Conservation (phyloP, 2,888 invertebrate species). For the Cosmorhoe ocellata region DNA sequence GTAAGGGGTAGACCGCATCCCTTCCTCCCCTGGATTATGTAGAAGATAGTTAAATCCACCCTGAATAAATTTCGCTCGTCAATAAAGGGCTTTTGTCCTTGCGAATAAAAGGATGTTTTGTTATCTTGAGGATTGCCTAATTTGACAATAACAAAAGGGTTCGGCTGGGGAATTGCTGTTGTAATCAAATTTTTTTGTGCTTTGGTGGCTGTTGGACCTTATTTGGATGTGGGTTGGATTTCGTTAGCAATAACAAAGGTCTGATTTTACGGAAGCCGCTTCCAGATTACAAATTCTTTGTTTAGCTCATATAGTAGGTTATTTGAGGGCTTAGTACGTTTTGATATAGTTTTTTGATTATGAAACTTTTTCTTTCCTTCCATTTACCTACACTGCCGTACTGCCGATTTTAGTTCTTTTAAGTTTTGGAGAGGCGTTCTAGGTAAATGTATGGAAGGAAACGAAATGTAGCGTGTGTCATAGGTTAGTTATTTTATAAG, state of each 20-base stretch:
- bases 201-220: conserved; percentile 26
- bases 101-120: conserved; percentile 76
- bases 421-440: too few species aligned
- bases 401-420: too few species aligned
- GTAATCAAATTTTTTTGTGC: conserved; percentile 68
- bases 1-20: conserved; percentile 35
- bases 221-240: conserved; percentile 24
- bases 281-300: conserved; percentile 23
- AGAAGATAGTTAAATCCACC: conserved; percentile 77
- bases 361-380: too few species aligned
- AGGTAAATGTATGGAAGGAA: too few species aligned
- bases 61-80: conserved; percentile 76
- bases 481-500: too few species aligned
- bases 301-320: conserved; percentile 9
- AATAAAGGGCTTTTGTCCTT: conserved; percentile 78
- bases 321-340: background rate
- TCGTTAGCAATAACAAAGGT: conserved; percentile 20
- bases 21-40: conserved; percentile 60
- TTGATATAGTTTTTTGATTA: too few species aligned
- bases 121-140: conserved; percentile 83
- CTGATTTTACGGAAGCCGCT: conserved; percentile 22
- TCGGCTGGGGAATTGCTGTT: conserved; percentile 74
- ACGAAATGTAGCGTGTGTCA: too few species aligned
- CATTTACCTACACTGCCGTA: too few species aligned
- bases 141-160: conserved; percentile 82